Base-by-base conservation (phyloP, 2,113 vertebrate species). In the Mesoclemmys tuberculata region DNA sequence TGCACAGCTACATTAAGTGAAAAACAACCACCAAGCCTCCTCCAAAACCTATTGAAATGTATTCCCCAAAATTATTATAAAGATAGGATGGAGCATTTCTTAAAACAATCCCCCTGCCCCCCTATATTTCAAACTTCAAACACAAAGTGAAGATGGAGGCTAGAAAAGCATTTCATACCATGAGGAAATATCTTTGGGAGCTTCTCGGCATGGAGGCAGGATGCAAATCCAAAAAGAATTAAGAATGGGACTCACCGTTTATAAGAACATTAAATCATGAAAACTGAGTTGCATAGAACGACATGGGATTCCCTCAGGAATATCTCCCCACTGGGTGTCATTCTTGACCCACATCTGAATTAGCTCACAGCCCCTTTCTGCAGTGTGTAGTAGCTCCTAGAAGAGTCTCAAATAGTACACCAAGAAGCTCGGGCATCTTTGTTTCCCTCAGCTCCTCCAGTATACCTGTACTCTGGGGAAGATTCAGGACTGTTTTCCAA, bases 291-390 rank as follows among this genome's bases (percentile, higher is more conserved):
- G 14, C 3, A n/a, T 58, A 55, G 31, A 51, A 11, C 55, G 10
- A 44, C n/a, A 35, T 1, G 68, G 51, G 89, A 94, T 82, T 82
- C 10, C n/a, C 77, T 52, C 84, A 54, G 5, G 21, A 88, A 1
- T 86, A 8, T 64, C 44, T 6, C 4, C 86, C 41, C 79, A 79
- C 79, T 85, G 92, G 84, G 9, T 94, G 82, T 91, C 85, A 80
- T 46, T 92, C 87, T 96, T 83, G 54, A 92, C 82, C 41, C 38
- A 64, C 21, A 83, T 41, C 80, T 84, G 52, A 58, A 54, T 81
- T 38, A 90, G 3, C 3, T 21, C 41, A 78, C 14, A 29, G 31
- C 24, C 38, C 16, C 78, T 26, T 58, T 31, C 82, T 54, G 10
- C 1, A 0, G 29, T 64, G n/a, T 38, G 68, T 41, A 41, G 68